Base-by-base conservation (phyloP, 2,113 vertebrate species). In the Elephas maximus region DNA sequence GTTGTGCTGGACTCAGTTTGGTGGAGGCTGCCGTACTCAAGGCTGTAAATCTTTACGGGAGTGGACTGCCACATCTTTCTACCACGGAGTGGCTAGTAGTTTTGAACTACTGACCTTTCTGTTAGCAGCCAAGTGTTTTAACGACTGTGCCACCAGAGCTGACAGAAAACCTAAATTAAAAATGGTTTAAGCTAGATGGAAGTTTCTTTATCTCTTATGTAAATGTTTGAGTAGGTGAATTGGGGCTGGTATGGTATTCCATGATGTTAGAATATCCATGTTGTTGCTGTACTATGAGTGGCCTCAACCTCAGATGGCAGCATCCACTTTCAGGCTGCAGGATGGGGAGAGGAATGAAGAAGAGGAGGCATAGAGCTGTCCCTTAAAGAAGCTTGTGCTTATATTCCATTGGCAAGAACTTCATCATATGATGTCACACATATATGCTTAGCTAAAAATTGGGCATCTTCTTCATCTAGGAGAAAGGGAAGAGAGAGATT, bases 161-260 rank as follows among this genome's bases (percentile, higher is more conserved):
- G 69, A 78, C 18, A 80, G 88, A 92, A 94, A 92, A 21, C 14
- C 62, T 89, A 77, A 51, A 80, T 63, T 82, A 71, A 45, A 60
- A 18, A 5, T 91, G 57, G 20, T 74, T 67, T 85, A 53, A 63
- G 41, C 62, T 79, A 87, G 73, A 28, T 5, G 57, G 17, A 71
- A 28, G 17, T 79, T 88, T 71, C 65, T 37, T 89, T 92, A 45
- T 53, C 44, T 45, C 14, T 96, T 73, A 63, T 11, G 9, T n/a
- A 84, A 84, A 28, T 78, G n/a, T 44, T 48, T 63, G 18, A n/a
- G 44, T 62, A 24, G 48, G 45, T 81, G 89, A 30, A 20, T 73
- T 82, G 67, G 79, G 67, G 17, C 51, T 86, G 51, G 23, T 82
- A 28, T 53, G 23, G 6, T 71, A 21, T 57, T 80, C 7, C 44